These are phyloP conservation scores for Papilio aristodemus DNA, from an alignment of 1,140 invertebrate genomes.

Conservation along the genomic window DNA sequence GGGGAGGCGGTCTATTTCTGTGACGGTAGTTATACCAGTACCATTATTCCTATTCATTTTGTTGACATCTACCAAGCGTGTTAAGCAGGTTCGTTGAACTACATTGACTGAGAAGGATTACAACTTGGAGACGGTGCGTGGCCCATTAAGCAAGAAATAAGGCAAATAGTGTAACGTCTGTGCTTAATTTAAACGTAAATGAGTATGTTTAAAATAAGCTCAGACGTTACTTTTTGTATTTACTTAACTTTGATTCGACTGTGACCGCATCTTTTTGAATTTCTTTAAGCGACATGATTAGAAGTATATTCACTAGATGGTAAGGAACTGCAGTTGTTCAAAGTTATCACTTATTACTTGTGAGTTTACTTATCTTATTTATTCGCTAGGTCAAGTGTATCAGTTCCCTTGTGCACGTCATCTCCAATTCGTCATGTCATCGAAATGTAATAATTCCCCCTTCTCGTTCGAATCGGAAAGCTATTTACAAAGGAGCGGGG, in stretches of 20 bases:
- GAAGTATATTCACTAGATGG: too few species aligned
- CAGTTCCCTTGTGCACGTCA: constrained; percentile 47
- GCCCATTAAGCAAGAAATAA: constrained; percentile 47
- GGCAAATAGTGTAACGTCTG: constrained; percentile 34
- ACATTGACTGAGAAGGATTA: constrained; percentile 45
- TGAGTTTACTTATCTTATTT: background rate
- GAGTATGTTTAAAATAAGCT: too few species aligned
- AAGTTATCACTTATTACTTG: background rate
- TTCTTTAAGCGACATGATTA: too few species aligned
- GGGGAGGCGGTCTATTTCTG: constrained; percentile 68
- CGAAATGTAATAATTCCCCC: constrained; percentile 77
- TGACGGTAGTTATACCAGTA: constrained; percentile 50
- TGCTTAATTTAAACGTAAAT: constrained; percentile 8
- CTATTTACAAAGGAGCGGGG: constrained; percentile 70
- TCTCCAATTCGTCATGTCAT: constrained; percentile 76
- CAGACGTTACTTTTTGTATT: too few species aligned
- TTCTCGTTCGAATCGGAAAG: constrained; percentile 58
- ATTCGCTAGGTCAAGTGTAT: constrained; percentile 42
- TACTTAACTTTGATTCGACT: background rate
- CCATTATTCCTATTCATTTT: constrained; percentile 69
- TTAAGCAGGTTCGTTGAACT: constrained; percentile 58
- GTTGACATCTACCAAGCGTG: constrained; percentile 63
- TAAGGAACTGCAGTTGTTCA: too few species aligned
- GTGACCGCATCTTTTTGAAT: too few species aligned
- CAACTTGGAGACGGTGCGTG: constrained; percentile 43